Evolutionary conservation across 2,797 vertebrate genomes (phyloP), one percentile per base, ranked within the genome.

Genomic region (Synaphobranchus kaupii): DNA sequence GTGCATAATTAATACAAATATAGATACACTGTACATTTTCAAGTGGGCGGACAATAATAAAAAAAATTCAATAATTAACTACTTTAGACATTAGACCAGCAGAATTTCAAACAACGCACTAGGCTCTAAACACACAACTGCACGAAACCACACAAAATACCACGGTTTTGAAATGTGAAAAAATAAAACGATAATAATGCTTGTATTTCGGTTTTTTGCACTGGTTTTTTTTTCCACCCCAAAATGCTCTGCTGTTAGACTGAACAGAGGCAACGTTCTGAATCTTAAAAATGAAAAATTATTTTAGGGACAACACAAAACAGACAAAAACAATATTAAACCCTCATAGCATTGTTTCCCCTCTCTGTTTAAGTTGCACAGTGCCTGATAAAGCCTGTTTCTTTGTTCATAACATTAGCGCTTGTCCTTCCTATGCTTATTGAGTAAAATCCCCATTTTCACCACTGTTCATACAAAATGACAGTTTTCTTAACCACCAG

Each of bases 381-480:
- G 86, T 13, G 86, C 86, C 54, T 82, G 86, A 66, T 50, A 17
- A 82, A 82, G 86, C 76, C 78, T 48, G 47, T 58, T 52, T 82
- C 4, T 34, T 54, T 50, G 76, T 80, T 80, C 76, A n/a, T 9
- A 80, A 22, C 76, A 10, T 80, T 48, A 50, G 76, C 10, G 2
- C 76, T 80, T 25, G 7, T n/a, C 22, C 3, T 50, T 50, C 8
- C 47, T n/a, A 50, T 2, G 22, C 25, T 10, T 15, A 5, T 47
- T 4, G 0, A 0, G 13, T 15, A 47, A 17, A 22, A 15, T 47
- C 68, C 76, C 47, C 28, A 81, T 48, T 48, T 22, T n/a, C 78
- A 81, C 34, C 78, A 81, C 78, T 48, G 15, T 47, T 81, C 44
- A 22, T 48, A 81, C 78, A 48, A 50, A 81, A 84, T 56, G 83